phyloP scores from a whole-genome alignment of 2,113 vertebrate species.

The Phaetusa simplex region DNA sequence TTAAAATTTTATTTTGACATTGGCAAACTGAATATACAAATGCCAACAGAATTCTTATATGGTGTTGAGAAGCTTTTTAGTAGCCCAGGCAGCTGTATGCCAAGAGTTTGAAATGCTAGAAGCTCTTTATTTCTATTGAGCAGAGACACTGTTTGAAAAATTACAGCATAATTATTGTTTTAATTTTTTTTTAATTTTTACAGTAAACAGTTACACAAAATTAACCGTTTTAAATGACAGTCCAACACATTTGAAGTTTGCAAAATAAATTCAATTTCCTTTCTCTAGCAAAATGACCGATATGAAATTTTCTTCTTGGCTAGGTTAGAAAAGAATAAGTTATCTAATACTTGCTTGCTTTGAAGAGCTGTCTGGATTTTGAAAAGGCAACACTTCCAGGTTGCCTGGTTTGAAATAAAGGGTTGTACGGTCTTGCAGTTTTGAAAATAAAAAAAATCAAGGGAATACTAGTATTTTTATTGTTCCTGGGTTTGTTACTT shows the following conservation, averaged over 20 bases:
- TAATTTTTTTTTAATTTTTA: no score
- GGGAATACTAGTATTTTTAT: neutral
- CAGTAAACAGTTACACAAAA: no score
- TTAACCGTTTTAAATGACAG: neutral
- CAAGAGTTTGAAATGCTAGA: neutral
- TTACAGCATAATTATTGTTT: neutral
- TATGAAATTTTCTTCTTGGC: neutral
- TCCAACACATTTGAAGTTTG: neutral
- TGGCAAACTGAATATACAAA: neutral
- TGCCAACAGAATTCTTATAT: neutral
- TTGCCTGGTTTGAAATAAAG: neutral
- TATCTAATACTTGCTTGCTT: neutral
- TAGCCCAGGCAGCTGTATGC: neutral
- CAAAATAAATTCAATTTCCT: neutral
- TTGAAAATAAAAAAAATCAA: neutral
- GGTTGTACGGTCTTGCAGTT: neutral
- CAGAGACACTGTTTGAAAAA: neutral
- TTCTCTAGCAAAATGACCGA: neutral
- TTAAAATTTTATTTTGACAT: conserved; percentile 5
- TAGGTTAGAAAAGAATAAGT: neutral
- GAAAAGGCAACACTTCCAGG: neutral
- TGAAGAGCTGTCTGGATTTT: neutral
- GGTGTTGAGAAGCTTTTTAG: neutral
- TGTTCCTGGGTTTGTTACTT: neutral
- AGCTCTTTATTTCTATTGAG: neutral